Evolutionary conservation across 2,797 vertebrate genomes (phyloP).

Genomic region (Xiphophorus birchmanni): DNA sequence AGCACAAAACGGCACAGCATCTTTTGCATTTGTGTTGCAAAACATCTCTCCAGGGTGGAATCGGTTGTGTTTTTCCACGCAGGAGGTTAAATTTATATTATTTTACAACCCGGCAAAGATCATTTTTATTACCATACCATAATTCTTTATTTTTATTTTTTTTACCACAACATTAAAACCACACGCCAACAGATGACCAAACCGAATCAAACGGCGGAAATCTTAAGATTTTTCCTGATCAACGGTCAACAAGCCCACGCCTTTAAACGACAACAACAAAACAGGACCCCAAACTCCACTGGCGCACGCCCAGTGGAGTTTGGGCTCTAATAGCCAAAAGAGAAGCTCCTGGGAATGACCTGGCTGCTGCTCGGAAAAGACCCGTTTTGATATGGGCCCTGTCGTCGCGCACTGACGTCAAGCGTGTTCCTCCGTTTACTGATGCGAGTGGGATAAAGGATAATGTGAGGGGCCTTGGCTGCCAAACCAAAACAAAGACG

Average conservation of each 20-base stretch:
- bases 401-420: conserved; percentile 53
- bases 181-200: background rate
- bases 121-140: background rate
- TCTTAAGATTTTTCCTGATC: background rate
- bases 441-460: conserved; percentile 49
- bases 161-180: background rate
- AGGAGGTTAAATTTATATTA: background rate
- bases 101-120: conserved; percentile 1
- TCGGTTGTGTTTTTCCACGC: background rate
- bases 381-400: conserved; percentile 42
- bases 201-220: background rate
- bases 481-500: conserved; percentile 52
- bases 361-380: conserved; percentile 29
- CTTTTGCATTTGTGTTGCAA: background rate
- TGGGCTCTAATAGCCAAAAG: background rate
- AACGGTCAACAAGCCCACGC: background rate
- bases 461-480: conserved; percentile 35
- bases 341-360: background rate
- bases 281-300: background rate
- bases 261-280: conserved; percentile 20
- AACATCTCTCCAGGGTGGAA: background rate
- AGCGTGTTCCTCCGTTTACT: conserved; percentile 46
- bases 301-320: too few relatives aligned
- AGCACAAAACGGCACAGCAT: too few relatives aligned
- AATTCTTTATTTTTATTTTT: background rate